Evolutionary conservation across 1,140 invertebrate species (phyloP), one percentile per base, ranked within the genome.

Genomic region (Bombus terrestris): DNA sequence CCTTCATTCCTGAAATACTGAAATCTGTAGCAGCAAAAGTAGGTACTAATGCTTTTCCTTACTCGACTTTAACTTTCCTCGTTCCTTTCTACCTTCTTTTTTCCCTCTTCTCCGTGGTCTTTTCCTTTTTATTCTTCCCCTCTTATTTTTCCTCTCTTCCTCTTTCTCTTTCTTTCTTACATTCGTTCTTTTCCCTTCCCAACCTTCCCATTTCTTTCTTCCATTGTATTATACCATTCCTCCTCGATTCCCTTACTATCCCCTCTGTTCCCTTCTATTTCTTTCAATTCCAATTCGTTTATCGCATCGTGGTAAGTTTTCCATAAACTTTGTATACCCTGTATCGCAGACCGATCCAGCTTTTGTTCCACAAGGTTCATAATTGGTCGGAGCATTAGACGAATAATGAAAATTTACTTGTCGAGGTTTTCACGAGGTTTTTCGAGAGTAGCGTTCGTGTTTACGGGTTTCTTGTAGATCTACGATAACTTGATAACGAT

Each of bases 401-500:
- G 15, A 13, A 39, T 41, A 72, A 53, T 66, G 74, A 74, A 82
- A 32, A 43, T 43, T 32, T 73, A 18, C n/a, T 32, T 25, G n/a
- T 78, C 62, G 35, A 41, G 10, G n/a, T 15, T 69, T 53, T 57
- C 35, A 35, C 43, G 28, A 62, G 59, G 12, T 32, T 18, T 66
- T 15, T 66, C 78, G 25, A 39, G n/a, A 82, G 47, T 5, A 13
- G 28, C 9, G 6, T 59, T 80, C 35, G 22, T 35, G 59, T 75
- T 75, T 83, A 47, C 41, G 35, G 37, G 25, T 74, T 68, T 82
- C 57, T n/a, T 59, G n/a, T 25, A 59, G 76, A 85, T 80, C 64
- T 47, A 62, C 41, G 74, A 83, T 83, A 64, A 78, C 41, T 15
- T 64, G 68, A 85, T 80, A 80, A 85, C n/a, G 69, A 59, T 39